Base-by-base conservation (phyloP, 2,888 invertebrate species). In the Hipparchia sbordonii region DNA sequence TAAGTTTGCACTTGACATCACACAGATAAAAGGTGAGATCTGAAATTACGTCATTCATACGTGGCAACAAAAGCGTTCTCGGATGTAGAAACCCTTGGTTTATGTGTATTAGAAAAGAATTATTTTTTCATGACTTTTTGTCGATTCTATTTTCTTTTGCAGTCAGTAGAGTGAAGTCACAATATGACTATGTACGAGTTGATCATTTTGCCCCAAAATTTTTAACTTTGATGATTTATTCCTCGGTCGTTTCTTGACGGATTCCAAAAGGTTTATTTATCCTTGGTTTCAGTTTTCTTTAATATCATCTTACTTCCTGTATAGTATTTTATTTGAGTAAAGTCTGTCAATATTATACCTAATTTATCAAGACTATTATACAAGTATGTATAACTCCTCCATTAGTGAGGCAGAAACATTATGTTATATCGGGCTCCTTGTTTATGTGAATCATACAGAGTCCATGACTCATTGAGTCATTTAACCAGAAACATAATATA, bases 401-500 rank as follows among this genome's bases (percentile, higher is more conserved):
- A 23, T 23, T 39, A 5, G 39, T 39, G 2, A 39, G 2, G 48
- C 6, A 65, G 12, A 33, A 51, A 65, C 33, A 52, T n/a, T 33
- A 23, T 8, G 23, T 33, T 52, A 33, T 33, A 52, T 52, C 10
- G n/a, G 67, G 67, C 1, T 23, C 9, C 56, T 39, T 46, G 56
- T 45, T 67, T 13, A 56, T 56, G 13, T 67, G 56, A 67, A 56
- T 67, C 54, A 67, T 67, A 45, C 54, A 45, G 7, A 8, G 54
- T 33, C 39, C 13, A 57, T 56, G 46, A 67, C 5, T 45, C 56
- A 67, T 56, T 60, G 66, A 67, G 13, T 71, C 39, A 60, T 52
- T 48, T 51, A 57, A 57, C 12, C 9, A 48, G 57, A 63, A 54
- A 46, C 10, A 2, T 6, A 65, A 57, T 12, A 48, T n/a, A n/a